Evolutionary conservation across 1,140 invertebrate species (phyloP), one percentile per base, ranked within the genome.

Genomic region (Achatina immaculata): DNA sequence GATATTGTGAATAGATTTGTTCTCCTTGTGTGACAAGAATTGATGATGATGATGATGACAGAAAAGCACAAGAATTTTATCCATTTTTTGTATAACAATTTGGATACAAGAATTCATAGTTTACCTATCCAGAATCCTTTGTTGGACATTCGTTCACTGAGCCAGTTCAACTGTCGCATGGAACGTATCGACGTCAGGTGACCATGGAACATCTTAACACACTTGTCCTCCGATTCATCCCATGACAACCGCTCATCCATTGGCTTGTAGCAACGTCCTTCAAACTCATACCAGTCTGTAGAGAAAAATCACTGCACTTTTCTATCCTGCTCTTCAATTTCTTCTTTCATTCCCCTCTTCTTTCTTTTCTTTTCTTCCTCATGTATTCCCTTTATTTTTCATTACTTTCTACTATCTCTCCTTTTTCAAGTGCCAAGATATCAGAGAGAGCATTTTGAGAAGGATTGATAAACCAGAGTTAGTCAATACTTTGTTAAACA

Each of bases 101-200:
- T n/a, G n/a, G n/a, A n/a, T n/a, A n/a, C n/a, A n/a, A n/a, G n/a
- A n/a, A n/a, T n/a, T n/a, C n/a, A n/a, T n/a, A n/a, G n/a, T n/a
- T n/a, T 76, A 90, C 89, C 88, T 28, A 90, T 89, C 89, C 89
- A 90, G 80, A 88, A 90, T 11, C 87, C 83, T 43, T 88, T 89
- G 74, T 83, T 85, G 3, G 83, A 83, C 40, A 83, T 80, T 24
- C 87, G 78, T 9, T 87, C 83, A 24, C 77, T 62, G 14, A 90
- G 80, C 86, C 85, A 89, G 34, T 80, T 75, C 6, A 86, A 83
- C 74, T 89, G 88, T 34, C 85, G 82, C 9, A 81, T 80, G 2
- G 86, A 88, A 16, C 81, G 83, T 7, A 90, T 84, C 38, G 84
- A 83, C n/a, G 88, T 85, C 38, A 90, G 81, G 45, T 88, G 81